Percentiles rank a stretch among this genome's conserved stretches.
Evolutionary conservation across 2,888 invertebrate genomes (phyloP).

Genomic region (Zelleria hepariella): DNA sequence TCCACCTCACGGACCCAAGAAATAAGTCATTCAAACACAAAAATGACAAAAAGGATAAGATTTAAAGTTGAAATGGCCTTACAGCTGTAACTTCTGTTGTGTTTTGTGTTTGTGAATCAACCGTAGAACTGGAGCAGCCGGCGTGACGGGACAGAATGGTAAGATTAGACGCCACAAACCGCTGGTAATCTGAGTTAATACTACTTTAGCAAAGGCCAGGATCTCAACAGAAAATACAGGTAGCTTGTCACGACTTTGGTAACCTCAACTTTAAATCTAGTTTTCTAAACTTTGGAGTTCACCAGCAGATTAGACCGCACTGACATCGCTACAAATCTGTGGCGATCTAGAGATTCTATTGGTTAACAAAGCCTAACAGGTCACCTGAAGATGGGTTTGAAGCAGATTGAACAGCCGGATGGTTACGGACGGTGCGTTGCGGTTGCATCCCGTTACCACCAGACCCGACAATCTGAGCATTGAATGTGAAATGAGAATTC

Average conservation of each 20-base stretch:
- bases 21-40: too few species aligned
- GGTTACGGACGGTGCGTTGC: slow-evolving; percentile 17
- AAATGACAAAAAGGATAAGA: too few species aligned
- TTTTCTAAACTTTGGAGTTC: neutral
- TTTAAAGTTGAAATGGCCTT: neutral
- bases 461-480: neutral
- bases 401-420: neutral
- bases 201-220: neutral
- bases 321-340: neutral
- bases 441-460: neutral
- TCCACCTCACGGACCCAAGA: too few species aligned
- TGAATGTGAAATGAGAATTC: neutral
- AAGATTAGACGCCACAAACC: slow-evolving; percentile 17
- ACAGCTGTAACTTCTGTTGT: neutral
- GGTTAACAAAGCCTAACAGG: too few species aligned
- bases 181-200: neutral
- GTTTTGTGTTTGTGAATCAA: slow-evolving; percentile 24
- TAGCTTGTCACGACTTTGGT: neutral
- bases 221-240: neutral
- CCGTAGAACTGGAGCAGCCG: slow-evolving; percentile 37
- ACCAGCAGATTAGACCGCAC: neutral
- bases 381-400: neutral
- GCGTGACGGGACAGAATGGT: slow-evolving; percentile 40
- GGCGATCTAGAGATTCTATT: neutral
- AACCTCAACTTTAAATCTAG: neutral